Evolutionary conservation across 2,113 vertebrate species (phyloP).

Genomic region (Malurus cyaneus): DNA sequence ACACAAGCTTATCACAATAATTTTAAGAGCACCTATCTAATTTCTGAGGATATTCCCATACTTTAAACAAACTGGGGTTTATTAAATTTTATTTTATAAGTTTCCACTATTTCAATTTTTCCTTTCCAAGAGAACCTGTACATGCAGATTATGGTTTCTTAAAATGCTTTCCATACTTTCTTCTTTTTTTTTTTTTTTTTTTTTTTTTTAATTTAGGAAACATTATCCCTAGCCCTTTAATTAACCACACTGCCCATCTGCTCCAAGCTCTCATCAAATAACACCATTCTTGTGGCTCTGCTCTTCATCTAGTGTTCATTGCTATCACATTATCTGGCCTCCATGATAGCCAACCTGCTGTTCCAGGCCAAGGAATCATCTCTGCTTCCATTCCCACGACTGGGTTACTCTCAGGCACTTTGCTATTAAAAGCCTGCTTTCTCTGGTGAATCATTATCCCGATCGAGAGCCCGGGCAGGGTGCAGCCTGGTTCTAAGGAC

Average conservation of each 20-base stretch:
- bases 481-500: not conserved
- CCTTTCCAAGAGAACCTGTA: not conserved
- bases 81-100: not conserved
- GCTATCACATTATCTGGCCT: slow-evolving; percentile 50
- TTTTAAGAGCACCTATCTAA: not conserved
- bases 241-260: slow-evolving; percentile 62
- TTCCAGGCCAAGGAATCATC: slow-evolving; percentile 38
- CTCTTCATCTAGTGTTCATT: slow-evolving; percentile 33
- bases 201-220: slow-evolving; percentile 13
- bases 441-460: not conserved
- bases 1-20: not conserved
- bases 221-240: slow-evolving; percentile 50
- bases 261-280: slow-evolving; percentile 50
- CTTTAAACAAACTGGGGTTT: not conserved
- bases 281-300: not conserved
- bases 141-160: not conserved
- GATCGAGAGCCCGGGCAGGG: not conserved
- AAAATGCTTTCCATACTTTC: slow-evolving; percentile 1
- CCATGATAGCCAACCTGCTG: slow-evolving; percentile 44
- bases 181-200: not conserved
- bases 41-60: not conserved
- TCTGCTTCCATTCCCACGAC: slow-evolving; percentile 24
- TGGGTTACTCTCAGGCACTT: not conserved
- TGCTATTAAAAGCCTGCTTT: slow-evolving; percentile 7
- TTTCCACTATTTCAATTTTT: not conserved